Conservation (phyloP, 2,797 vertebrate genomes). For the Simalia tracyae region DNA sequence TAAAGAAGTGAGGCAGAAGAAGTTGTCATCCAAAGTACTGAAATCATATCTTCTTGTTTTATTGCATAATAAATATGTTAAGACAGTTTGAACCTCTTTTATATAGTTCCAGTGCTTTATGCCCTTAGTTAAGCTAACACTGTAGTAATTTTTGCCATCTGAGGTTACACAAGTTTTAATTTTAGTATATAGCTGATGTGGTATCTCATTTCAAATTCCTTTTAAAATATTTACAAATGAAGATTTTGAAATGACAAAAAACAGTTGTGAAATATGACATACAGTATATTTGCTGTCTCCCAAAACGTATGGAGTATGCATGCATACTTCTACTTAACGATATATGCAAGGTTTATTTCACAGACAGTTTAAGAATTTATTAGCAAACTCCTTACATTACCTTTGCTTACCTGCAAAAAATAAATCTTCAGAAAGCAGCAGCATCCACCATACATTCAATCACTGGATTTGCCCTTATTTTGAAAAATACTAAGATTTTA, state of each 20-base stretch:
- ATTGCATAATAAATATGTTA: neutral
- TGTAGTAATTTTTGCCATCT: neutral
- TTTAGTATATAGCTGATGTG: neutral
- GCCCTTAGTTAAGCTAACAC: neutral
- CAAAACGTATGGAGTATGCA: neutral
- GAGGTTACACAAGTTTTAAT: neutral
- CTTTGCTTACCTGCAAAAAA: slow-evolving; percentile 50
- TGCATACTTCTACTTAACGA: neutral
- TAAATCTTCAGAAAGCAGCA: slow-evolving; percentile 37
- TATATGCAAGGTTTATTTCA: neutral
- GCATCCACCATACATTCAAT: neutral
- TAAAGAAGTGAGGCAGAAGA: neutral
- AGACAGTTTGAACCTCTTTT: neutral
- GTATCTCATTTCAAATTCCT: neutral
- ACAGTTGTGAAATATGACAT: neutral
- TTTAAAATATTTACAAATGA: neutral
- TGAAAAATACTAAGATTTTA: slow-evolving; percentile 7
- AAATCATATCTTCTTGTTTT: neutral
- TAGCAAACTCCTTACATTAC: neutral
- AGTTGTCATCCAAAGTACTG: neutral
- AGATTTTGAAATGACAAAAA: neutral
- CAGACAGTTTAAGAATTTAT: neutral
- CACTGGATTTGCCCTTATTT: neutral
- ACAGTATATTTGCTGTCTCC: neutral
- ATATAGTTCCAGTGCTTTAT: neutral